A percentile compares a stretch with the other conserved stretches of the same genome.
These are phyloP conservation scores for Gracilinanus agilis DNA, from an alignment of 2,113 vertebrate genomes.

Conservation along the genomic window DNA sequence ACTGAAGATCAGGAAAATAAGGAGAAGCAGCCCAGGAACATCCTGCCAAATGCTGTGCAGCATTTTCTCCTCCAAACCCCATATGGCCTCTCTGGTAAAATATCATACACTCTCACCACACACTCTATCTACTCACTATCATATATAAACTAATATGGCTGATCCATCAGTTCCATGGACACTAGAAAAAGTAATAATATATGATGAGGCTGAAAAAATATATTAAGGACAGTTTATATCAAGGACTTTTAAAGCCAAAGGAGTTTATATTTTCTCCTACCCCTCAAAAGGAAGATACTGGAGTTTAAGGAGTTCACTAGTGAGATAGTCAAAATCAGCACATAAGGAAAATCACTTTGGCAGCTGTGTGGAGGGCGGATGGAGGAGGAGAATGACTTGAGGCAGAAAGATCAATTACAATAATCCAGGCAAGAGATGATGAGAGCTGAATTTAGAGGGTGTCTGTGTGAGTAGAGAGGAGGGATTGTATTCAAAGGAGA, in stretches of 20 bases:
- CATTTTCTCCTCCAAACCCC: not conserved
- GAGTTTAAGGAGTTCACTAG: not conserved
- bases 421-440: not conserved
- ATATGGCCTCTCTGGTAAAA: slow-evolving; percentile 50
- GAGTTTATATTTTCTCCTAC: not conserved
- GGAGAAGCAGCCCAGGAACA: not conserved
- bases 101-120: slow-evolving; percentile 21
- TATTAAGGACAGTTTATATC: not conserved
- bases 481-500: not conserved
- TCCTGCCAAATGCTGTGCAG: not conserved
- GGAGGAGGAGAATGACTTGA: not conserved
- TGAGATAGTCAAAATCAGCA: not conserved
- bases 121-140: not conserved
- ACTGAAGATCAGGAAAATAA: not conserved
- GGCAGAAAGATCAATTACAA: not conserved
- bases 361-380: not conserved
- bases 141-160: not conserved
- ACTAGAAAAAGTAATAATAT: not conserved
- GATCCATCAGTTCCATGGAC: not conserved
- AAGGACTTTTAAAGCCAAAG: not conserved
- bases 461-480: not conserved
- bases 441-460: not conserved
- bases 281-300: not conserved
- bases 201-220: not conserved
- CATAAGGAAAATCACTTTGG: not conserved